Percentiles rank a stretch among this genome's conserved stretches.
Conservation (phyloP, 2,797 vertebrate species). For the Micropoecilia bifurca region DNA sequence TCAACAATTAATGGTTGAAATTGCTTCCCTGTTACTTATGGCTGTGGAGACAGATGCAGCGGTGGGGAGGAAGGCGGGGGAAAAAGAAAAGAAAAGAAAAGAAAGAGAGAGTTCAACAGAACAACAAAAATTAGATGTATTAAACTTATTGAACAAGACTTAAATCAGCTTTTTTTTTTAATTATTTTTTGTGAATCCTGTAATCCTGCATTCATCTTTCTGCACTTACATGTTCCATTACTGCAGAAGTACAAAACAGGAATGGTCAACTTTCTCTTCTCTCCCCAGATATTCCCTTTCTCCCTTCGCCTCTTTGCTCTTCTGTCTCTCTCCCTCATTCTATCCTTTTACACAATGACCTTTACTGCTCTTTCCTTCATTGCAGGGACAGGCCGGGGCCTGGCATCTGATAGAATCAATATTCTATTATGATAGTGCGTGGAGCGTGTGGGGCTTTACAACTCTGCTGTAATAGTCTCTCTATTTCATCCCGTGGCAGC, state of each 20-base stretch:
- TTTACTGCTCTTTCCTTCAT: constrained; percentile 87
- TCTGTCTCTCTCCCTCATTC: constrained; percentile 59
- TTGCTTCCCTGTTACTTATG: constrained; percentile 83
- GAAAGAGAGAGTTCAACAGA: constrained; percentile 9
- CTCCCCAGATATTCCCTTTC: constrained; percentile 49
- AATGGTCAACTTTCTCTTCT: constrained; percentile 34
- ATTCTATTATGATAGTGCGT: constrained; percentile 92
- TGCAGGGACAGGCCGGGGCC: constrained; percentile 86
- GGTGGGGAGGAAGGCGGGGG: constrained; percentile 23
- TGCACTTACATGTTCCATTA: constrained; percentile 17
- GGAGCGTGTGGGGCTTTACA: constrained; percentile 84
- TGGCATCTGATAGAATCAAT: constrained; percentile 94
- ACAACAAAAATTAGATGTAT: constrained; percentile 54
- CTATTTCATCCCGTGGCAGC: constrained; percentile 87
- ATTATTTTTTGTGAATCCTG: constrained; percentile 19
- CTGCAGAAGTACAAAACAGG: constrained; percentile 30
- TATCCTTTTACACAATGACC: constrained; percentile 88
- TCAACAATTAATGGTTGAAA: constrained; percentile 88
- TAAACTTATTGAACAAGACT: constrained; percentile 40
- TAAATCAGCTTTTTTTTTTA: constrained; percentile 23
- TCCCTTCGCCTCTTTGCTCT: constrained; percentile 46
- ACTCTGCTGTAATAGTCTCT: constrained; percentile 85
- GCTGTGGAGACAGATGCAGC: constrained; percentile 82
- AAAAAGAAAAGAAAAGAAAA: constrained; percentile 6
- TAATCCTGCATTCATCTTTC: constrained; percentile 1